Base-by-base conservation (phyloP, 2,797 vertebrate species). In the Sebastes matsubarae region DNA sequence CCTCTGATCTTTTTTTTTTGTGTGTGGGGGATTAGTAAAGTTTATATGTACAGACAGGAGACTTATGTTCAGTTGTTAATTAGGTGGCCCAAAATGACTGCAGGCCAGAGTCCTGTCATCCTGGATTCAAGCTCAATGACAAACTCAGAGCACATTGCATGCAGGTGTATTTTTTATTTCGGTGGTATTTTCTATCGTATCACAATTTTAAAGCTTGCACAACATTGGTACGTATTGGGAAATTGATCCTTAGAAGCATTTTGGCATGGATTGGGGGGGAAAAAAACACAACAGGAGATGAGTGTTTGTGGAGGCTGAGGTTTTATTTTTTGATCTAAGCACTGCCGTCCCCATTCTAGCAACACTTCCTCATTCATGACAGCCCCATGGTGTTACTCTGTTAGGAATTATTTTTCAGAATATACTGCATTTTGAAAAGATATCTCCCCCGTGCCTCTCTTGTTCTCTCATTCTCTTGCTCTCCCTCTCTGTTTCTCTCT, bases 341-440 rank as follows among this genome's bases (percentile, higher is more conserved):
- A 60, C 68, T 82, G 65, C 71, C n/a, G 58, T 91, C 69, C 81
- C 84, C 72, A 85, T 89, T 92, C 77, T 74, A 59, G 87, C 80
- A 89, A 90, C 75, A 91, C 78, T 91, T 94, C 85, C 86, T 90
- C 76, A 82, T 91, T 92, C 88, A 91, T 84, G 81, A 90, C 86
- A 89, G 68, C 90, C 90, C 88, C 88, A 90, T 92, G 81, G 78
- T 90, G 89, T 89, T 91, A 81, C 85, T 88, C 81, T 84, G 88
- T 87, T 82, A 79, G 80, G 81, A 92, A 90, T 94, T 83, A 88
- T 93, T 92, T 89, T 77, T 76, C 72, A 84, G 81, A 93, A 93
- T 88, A 87, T 89, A 86, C 77, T 68, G 72, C 82, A 84, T 92
- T 94, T 91, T 90, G 80, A 87, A 92, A 91, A 92, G 88, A 84